These are phyloP conservation scores for Kradibia gibbosae DNA, from an alignment of 1,140 invertebrate genomes.

Conservation along the genomic window DNA sequence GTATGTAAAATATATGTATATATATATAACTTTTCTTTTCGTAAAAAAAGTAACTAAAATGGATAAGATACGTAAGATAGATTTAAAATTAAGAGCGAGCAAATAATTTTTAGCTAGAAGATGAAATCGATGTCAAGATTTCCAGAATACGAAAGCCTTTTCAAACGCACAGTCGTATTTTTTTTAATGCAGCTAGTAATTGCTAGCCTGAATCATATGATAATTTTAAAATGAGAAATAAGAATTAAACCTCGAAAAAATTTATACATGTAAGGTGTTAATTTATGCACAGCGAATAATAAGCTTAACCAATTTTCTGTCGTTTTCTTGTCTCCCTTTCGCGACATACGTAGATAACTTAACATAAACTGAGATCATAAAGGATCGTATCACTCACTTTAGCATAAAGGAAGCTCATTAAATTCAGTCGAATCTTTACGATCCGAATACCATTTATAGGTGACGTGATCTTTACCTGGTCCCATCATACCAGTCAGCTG, in stretches of 20 bases:
- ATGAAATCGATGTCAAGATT: background rate
- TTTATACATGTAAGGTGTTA: background rate
- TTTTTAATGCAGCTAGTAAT: background rate
- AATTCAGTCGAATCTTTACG: slow-evolving; percentile 40
- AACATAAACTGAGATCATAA: slow-evolving; percentile 30
- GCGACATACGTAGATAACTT: background rate
- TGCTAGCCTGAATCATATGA: background rate
- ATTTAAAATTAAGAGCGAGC: background rate
- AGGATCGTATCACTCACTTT: slow-evolving; percentile 43
- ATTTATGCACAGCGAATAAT: background rate
- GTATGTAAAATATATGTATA: background rate
- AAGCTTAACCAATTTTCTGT: slow-evolving; percentile 15
- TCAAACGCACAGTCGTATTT: background rate
- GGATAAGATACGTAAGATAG: background rate
- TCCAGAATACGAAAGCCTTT: background rate
- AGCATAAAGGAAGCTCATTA: slow-evolving; percentile 39
- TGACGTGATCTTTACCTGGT: background rate
- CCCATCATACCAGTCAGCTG: background rate
- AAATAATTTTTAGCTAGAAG: background rate
- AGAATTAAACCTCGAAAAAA: background rate
- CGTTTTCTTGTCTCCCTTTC: background rate
- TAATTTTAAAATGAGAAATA: background rate
- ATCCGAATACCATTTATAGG: slow-evolving; percentile 20
- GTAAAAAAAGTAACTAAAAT: background rate
- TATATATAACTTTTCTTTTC: background rate